Conservation (phyloP, 1,140 invertebrate species). For the Micrasema longulum region DNA sequence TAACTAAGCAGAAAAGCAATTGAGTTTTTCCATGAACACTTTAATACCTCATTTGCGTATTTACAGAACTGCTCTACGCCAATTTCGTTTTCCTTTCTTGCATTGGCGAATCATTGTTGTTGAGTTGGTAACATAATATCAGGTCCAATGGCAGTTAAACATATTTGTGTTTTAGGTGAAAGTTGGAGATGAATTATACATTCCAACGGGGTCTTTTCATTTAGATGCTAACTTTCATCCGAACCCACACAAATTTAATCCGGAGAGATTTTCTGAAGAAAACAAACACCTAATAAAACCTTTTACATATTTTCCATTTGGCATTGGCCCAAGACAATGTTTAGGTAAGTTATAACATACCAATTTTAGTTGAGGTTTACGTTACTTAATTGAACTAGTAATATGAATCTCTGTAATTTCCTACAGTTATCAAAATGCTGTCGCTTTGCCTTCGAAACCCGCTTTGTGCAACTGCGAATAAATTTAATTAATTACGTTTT, state of each 20-base stretch:
- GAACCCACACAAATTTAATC: conserved; percentile 75
- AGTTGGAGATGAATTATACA: conserved; percentile 56
- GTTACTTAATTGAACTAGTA: too few species aligned
- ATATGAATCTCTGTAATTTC: too few species aligned
- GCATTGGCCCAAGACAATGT: conserved; percentile 72
- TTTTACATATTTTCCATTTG: conserved; percentile 72
- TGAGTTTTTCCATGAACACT: too few species aligned
- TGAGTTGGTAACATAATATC: background rate
- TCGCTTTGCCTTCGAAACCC: too few species aligned
- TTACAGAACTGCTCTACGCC: background rate
- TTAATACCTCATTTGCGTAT: background rate
- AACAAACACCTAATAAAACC: conserved; percentile 43
- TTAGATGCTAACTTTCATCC: conserved; percentile 68
- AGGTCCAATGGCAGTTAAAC: background rate
- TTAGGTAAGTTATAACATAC: conserved; percentile 67
- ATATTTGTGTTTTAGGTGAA: conserved; percentile 40
- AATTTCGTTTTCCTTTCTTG: background rate
- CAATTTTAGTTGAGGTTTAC: too few species aligned
- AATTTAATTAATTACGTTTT: too few species aligned
- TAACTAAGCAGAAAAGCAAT: too few species aligned
- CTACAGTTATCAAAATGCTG: too few species aligned
- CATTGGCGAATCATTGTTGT: background rate
- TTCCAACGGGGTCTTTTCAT: conserved; percentile 61
- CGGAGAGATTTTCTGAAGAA: conserved; percentile 70
- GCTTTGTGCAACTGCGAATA: too few species aligned